Evolutionary conservation across 2,888 invertebrate species (phyloP).

Genomic region (Drosophila austrosaltans): DNA sequence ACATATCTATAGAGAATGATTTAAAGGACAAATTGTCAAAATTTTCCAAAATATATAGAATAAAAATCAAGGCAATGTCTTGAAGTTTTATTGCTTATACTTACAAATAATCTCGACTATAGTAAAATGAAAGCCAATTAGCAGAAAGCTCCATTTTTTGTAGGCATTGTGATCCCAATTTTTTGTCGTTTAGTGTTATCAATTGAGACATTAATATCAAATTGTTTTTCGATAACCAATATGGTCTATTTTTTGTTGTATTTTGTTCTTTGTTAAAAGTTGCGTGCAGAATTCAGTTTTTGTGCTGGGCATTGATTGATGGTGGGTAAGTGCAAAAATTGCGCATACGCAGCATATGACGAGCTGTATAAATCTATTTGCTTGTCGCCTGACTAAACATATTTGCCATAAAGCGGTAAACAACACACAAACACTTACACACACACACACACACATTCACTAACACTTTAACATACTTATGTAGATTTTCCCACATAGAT

Average conservation of each 20-base stretch:
- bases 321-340: constrained; percentile 60
- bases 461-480: neutral
- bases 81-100: too few species aligned
- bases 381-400: constrained; percentile 29
- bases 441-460: constrained; percentile 15
- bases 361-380: constrained; percentile 20
- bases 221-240: constrained; percentile 1
- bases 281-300: constrained; percentile 7
- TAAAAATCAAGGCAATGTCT: too few species aligned
- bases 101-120: too few species aligned
- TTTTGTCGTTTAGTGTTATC: neutral
- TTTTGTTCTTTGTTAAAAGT: neutral
- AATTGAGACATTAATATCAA: constrained; percentile 5
- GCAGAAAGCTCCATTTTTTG: neutral
- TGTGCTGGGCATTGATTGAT: neutral
- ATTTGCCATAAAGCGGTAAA: constrained; percentile 25
- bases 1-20: too few species aligned
- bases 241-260: neutral
- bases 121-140: too few species aligned
- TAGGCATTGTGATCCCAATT: neutral
- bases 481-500: neutral
- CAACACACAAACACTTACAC: constrained; percentile 40
- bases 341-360: constrained; percentile 71
- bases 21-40: too few species aligned
- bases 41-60: too few species aligned